Conservation (phyloP, 92 coral and sea anemone genomes). For the Paramuricea clavata region DNA sequence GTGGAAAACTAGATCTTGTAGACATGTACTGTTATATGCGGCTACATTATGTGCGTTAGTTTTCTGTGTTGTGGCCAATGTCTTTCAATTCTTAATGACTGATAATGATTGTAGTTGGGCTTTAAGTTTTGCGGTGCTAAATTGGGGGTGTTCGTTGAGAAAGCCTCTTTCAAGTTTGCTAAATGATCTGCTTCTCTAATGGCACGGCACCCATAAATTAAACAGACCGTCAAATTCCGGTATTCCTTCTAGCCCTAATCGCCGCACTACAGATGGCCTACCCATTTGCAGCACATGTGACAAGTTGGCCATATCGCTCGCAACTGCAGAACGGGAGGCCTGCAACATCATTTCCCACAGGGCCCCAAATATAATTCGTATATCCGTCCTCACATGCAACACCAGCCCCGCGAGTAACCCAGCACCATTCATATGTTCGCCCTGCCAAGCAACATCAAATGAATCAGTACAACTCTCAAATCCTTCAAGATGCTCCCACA, state of each 20-base stretch:
- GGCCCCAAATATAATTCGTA: too few relatives aligned
- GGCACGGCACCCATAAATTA: slow-evolving; percentile 1
- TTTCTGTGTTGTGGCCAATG: neutral
- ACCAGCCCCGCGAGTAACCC: neutral
- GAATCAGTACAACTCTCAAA: neutral
- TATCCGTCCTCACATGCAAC: too few relatives aligned
- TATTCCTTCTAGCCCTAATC: slow-evolving; percentile 9
- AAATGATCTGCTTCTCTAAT: neutral
- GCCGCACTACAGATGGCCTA: slow-evolving; percentile 29
- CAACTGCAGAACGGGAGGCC: neutral
- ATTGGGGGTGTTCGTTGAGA: neutral
- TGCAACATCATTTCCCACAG: neutral
- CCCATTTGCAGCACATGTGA: slow-evolving; percentile 21
- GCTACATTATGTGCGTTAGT: too few relatives aligned
- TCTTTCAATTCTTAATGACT: neutral
- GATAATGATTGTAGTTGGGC: slow-evolving; percentile 12
- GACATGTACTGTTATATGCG: too few relatives aligned
- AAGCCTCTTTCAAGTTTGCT: neutral
- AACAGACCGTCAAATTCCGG: slow-evolving; percentile 12
- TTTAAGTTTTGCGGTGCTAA: neutral
- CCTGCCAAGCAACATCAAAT: neutral
- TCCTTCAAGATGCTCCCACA: neutral
- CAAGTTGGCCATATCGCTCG: slow-evolving; percentile 30
- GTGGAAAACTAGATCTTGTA: too few relatives aligned
- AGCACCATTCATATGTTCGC: neutral